Conservation (phyloP, 2,113 vertebrate genomes). For the Cyprinus carpio region DNA sequence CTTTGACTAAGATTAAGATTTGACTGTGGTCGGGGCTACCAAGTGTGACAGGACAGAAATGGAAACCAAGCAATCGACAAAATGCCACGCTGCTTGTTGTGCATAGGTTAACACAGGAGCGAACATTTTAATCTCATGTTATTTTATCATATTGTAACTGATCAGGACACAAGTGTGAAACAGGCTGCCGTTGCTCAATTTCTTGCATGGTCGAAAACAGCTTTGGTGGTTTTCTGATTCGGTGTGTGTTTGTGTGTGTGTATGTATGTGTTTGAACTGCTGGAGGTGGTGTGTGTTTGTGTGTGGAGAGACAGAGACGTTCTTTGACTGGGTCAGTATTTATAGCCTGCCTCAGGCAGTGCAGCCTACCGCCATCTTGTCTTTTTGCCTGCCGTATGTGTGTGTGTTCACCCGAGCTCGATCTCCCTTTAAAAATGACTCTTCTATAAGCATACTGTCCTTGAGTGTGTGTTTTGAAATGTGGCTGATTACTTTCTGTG, state of each 20-base stretch:
- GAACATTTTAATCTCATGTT: not conserved
- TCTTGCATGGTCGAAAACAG: not conserved
- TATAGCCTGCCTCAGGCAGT: slow-evolving; percentile 42
- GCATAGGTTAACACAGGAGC: not conserved
- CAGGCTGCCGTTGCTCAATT: not conserved
- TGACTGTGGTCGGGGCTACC: not conserved
- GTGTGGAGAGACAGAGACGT: not conserved
- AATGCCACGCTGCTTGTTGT: not conserved
- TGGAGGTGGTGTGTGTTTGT: not conserved
- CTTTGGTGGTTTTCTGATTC: not conserved
- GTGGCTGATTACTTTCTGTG: not conserved
- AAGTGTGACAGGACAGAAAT: not conserved
- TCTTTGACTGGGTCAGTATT: slow-evolving; percentile 47
- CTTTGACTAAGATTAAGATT: not conserved
- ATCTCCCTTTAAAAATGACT: not conserved
- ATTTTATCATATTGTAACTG: not conserved
- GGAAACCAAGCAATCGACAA: not conserved
- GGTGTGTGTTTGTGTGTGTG: not conserved
- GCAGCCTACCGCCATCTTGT: slow-evolving; percentile 38
- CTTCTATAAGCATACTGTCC: not conserved
- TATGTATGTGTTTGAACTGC: not conserved
- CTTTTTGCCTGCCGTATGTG: slow-evolving; percentile 18
- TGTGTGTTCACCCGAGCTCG: not conserved
- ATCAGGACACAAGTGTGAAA: not conserved
- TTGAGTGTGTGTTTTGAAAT: slow-evolving; percentile 33